A percentile compares a stretch with the other conserved stretches of the same genome.
phyloP scores from a whole-genome alignment of 2,888 invertebrate species.

The Conus canariensis region DNA sequence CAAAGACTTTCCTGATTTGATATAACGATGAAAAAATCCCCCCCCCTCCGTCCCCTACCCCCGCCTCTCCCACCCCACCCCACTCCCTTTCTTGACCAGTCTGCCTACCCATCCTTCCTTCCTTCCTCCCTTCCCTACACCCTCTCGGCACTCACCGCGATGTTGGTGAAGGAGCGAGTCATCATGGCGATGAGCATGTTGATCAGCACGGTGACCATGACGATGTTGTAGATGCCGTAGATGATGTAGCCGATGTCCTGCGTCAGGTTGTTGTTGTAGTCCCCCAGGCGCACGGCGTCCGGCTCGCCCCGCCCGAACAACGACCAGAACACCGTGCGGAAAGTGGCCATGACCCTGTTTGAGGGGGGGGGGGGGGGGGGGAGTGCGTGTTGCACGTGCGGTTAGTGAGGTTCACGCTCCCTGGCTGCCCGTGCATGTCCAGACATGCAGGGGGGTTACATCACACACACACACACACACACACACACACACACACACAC shows the following conservation, averaged over 20 bases:
- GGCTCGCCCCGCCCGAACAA: slow-evolving; percentile 76
- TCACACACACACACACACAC: too few species aligned
- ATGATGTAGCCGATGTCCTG: slow-evolving; percentile 80
- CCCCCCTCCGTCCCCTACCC: too few species aligned
- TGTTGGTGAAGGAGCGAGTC: slow-evolving; percentile 86
- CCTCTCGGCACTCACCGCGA: slow-evolving; percentile 75
- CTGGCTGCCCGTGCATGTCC: too few species aligned
- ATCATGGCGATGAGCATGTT: slow-evolving; percentile 87
- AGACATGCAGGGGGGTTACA: too few species aligned
- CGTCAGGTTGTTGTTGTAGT: slow-evolving; percentile 77
- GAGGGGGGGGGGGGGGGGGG: background rate
- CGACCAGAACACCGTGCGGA: slow-evolving; percentile 77
- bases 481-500: too few species aligned
- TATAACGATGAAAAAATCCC: too few species aligned
- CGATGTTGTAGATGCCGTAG: slow-evolving; percentile 80
- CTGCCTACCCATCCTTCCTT: background rate
- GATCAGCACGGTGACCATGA: slow-evolving; percentile 81
- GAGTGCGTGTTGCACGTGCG: background rate
- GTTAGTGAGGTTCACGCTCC: too few species aligned
- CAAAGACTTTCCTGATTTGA: too few species aligned
- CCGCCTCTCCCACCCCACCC: background rate
- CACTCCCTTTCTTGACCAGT: background rate
- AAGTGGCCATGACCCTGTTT: slow-evolving; percentile 68
- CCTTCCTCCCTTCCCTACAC: background rate
- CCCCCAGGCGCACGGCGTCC: slow-evolving; percentile 76